Percentiles rank a stretch among this genome's conserved stretches.
These are phyloP conservation scores for Sycophila texana DNA, from an alignment of 2,888 invertebrate species.

Conservation along the genomic window DNA sequence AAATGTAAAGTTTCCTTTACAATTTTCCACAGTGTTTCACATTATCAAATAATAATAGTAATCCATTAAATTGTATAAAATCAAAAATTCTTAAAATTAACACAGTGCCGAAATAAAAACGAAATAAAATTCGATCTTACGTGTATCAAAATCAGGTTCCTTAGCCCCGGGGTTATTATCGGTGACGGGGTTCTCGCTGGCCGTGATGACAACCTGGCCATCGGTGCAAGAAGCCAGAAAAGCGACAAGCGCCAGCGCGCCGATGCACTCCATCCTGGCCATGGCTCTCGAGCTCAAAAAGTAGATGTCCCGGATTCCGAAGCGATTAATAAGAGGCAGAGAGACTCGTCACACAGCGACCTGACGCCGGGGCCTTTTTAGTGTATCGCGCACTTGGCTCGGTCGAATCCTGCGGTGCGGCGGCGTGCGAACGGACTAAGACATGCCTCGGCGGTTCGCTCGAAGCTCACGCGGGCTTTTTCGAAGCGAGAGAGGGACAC, in stretches of 20 bases:
- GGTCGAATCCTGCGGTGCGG: constrained; percentile 1
- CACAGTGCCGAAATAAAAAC: not conserved
- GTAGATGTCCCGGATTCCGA: not conserved
- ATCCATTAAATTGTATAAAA: no score
- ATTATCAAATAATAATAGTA: no score
- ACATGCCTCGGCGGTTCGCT: constrained; percentile 40
- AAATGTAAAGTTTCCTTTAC: no score
- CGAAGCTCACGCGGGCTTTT: constrained; percentile 48
- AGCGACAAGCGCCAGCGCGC: constrained; percentile 50
- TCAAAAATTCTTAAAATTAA: no score
- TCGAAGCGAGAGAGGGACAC: constrained; percentile 42
- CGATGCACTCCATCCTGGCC: constrained; percentile 5
- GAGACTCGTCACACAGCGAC: not conserved
- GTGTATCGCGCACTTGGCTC: not conserved
- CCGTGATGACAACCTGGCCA: constrained; percentile 58
- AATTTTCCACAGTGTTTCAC: no score
- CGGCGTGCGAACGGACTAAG: constrained; percentile 40
- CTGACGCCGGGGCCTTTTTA: not conserved
- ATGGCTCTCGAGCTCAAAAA: not conserved
- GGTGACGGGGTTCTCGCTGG: constrained; percentile 52
- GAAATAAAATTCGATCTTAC: constrained; percentile 63
- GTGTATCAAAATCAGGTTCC: constrained; percentile 71
- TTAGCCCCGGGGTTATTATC: constrained; percentile 61
- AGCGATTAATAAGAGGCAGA: not conserved
- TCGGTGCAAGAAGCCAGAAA: constrained; percentile 52